These are phyloP conservation scores for Brachypodius melanocephalos DNA, from an alignment of 2,113 vertebrate species.

Conservation along the genomic window DNA sequence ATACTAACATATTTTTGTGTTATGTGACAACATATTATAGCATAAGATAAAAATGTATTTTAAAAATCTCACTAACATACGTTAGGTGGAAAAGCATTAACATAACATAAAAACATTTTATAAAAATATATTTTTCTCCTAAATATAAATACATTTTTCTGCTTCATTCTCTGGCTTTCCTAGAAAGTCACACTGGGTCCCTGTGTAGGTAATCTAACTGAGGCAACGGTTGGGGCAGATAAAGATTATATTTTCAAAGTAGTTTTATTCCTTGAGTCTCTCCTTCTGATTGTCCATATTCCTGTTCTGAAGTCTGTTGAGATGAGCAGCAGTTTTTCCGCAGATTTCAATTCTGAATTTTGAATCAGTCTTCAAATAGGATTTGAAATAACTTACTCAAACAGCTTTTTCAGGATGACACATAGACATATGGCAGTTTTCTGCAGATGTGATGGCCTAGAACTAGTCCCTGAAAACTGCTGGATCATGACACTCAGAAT, in stretches of 20 bases:
- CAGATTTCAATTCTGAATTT: neutral
- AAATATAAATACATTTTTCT: neutral
- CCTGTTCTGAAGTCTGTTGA: neutral
- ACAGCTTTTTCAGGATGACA: neutral
- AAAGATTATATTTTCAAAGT: neutral
- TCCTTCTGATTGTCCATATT: neutral
- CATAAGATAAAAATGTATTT: neutral
- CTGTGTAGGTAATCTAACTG: neutral
- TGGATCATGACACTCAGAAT: neutral
- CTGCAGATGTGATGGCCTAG: neutral
- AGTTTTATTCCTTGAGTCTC: neutral
- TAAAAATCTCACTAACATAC: neutral
- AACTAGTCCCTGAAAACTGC: neutral
- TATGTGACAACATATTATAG: neutral
- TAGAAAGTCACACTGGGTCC: neutral
- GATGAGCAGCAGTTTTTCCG: neutral
- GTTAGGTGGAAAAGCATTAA: neutral
- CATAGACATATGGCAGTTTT: neutral
- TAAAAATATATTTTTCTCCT: neutral
- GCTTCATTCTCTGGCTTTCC: constrained; percentile 1
- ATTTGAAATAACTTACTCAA: neutral
- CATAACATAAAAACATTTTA: neutral
- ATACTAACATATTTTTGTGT: neutral
- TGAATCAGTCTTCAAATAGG: neutral
- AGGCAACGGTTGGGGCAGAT: neutral